Evolutionary conservation across 2,888 invertebrate species (phyloP).

Genomic region (Stenodema calcarata): DNA sequence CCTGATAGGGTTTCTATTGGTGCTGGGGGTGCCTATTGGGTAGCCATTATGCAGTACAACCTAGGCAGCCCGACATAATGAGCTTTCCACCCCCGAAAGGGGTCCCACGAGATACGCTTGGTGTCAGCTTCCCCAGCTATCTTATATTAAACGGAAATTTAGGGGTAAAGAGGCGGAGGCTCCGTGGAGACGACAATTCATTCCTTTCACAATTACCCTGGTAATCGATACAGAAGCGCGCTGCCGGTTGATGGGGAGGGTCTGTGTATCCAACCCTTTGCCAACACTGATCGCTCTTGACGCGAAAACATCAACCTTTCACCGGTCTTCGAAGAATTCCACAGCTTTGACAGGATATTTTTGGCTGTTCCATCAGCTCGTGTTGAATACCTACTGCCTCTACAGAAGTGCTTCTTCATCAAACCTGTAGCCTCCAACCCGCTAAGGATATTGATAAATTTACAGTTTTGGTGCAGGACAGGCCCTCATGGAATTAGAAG

Average conservation of each 20-base stretch:
- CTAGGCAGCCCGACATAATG: slow-evolving; percentile 34
- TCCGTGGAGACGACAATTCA: slow-evolving; percentile 32
- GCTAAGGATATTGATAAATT: too few species aligned
- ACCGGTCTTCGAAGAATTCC: background rate
- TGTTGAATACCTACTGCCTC: too few species aligned
- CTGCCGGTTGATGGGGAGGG: background rate
- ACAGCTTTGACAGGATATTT: too few species aligned
- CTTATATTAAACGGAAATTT: slow-evolving; percentile 46
- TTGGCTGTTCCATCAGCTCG: too few species aligned
- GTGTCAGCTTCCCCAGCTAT: slow-evolving; percentile 43
- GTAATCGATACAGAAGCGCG: slow-evolving; percentile 14
- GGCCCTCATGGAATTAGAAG: too few species aligned
- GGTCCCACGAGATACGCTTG: slow-evolving; percentile 31
- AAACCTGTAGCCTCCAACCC: too few species aligned
- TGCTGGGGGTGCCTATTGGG: slow-evolving; percentile 23
- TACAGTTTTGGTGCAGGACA: too few species aligned
- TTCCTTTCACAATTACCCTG: slow-evolving; percentile 46
- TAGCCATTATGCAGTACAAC: slow-evolving; percentile 42
- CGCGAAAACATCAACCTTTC: background rate
- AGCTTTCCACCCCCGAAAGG: slow-evolving; percentile 18
- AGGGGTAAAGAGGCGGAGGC: slow-evolving; percentile 44
- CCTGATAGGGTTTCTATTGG: slow-evolving; percentile 45
- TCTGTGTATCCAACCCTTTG: background rate
- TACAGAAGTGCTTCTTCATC: too few species aligned
- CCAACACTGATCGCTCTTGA: background rate